A percentile compares a stretch with the other conserved stretches of the same genome.
phyloP scores from a whole-genome alignment of 2,113 vertebrate species.

The Trematomus loennbergii region DNA sequence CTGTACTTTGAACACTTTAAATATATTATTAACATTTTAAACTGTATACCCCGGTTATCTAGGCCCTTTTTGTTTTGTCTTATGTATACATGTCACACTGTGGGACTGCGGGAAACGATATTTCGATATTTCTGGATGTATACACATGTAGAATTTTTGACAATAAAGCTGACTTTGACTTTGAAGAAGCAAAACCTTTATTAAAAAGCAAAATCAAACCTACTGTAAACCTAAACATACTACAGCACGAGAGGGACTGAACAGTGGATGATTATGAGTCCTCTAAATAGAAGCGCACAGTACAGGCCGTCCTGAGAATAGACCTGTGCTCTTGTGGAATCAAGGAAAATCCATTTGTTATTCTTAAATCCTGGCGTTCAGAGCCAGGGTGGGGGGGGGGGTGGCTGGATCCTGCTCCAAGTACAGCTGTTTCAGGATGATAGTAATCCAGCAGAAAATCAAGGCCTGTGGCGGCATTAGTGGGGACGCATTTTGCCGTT shows the following conservation, averaged over 20 bases:
- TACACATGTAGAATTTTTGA: no score
- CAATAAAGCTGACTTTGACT: no score
- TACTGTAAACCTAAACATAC: not conserved
- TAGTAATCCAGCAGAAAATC: constrained; percentile 44
- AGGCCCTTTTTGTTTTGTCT: no score
- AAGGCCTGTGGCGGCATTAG: constrained; percentile 14
- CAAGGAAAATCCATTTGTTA: constrained; percentile 39
- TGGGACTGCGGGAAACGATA: no score
- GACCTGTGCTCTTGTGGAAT: constrained; percentile 40
- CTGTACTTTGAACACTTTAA: no score
- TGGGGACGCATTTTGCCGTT: not conserved
- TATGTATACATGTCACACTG: no score
- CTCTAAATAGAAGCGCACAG: constrained; percentile 27
- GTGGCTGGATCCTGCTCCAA: constrained; percentile 11
- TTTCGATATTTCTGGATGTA: no score
- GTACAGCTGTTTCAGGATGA: constrained; percentile 48
- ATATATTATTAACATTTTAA: no score
- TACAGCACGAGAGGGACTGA: not conserved
- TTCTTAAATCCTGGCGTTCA: constrained; percentile 25
- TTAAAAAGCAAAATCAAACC: no score
- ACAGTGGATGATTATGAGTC: not conserved
- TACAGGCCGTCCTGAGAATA: not conserved
- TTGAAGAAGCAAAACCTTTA: not conserved
- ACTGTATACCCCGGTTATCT: no score
- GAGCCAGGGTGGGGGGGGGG: not conserved